Evolutionary conservation across 2,888 invertebrate genomes (phyloP).

Genomic region (Tetragonisca angustula): DNA sequence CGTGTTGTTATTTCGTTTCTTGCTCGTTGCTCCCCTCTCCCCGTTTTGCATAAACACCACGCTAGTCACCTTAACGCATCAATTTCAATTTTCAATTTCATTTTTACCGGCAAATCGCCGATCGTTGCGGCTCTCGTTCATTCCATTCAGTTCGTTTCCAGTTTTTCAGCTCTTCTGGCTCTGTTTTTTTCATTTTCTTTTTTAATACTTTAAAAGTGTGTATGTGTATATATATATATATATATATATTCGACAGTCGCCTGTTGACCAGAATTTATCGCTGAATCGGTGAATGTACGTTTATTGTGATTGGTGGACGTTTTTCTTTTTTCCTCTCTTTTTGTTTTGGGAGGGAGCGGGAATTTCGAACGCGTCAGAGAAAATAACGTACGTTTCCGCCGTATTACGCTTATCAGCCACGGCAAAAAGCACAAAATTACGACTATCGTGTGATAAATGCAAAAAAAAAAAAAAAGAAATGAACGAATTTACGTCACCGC

Average conservation of each 20-base stretch:
- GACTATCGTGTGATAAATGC: neutral
- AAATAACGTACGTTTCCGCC: neutral
- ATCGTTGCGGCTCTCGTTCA: neutral
- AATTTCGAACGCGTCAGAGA: neutral
- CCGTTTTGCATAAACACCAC: neutral
- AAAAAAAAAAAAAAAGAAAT: neutral
- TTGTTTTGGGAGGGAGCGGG: neutral
- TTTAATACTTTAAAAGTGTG: neutral
- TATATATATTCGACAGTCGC: neutral
- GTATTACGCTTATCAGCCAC: neutral
- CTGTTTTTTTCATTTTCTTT: neutral
- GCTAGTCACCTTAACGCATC: neutral
- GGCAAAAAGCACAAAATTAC: neutral
- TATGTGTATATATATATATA: too few relatives aligned
- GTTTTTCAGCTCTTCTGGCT: neutral
- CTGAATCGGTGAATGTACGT: too few relatives aligned
- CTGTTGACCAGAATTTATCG: neutral
- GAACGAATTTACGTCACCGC: neutral
- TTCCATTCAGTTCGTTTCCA: neutral
- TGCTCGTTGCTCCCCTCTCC: neutral
- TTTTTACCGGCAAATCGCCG: neutral
- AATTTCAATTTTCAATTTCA: too few relatives aligned
- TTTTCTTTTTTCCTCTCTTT: neutral
- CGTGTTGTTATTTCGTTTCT: constrained; percentile 33
- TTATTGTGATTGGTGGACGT: neutral